Base-by-base conservation (phyloP, 2,797 vertebrate species). In the Darevskia nairensis region DNA sequence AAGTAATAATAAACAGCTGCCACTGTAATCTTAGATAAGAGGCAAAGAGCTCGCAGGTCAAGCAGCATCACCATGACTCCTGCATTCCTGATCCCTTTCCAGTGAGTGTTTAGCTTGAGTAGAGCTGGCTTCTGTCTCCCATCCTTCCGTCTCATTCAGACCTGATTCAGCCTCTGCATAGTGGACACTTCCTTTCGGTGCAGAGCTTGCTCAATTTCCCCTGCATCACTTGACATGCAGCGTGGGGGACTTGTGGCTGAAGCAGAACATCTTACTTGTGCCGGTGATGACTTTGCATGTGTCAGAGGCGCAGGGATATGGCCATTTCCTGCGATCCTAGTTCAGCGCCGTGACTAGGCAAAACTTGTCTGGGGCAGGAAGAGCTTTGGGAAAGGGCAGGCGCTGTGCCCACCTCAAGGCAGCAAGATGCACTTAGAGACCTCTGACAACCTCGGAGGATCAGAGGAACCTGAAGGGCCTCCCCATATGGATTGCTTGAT, bases 81-180 rank as follows among this genome's bases (percentile, higher is more conserved):
- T 75, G 77, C 27, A n/a, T 39, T 55, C 55, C 88, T 89, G 83
- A 81, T 80, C 59, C n/a, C 59, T 81, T 81, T 85, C 64, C 61
- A 27, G 61, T 80, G 69, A 80, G 64, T 69, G 71, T 82, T 55
- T 27, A 64, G 50, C 72, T 59, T 82, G 17, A 50, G 39, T 32
- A 11, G 77, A 69, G 29, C 61, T 8, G 35, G 44, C 35, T 76
- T 55, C 59, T 80, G 89, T 90, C 86, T 85, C 71, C 44, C 35
- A 21, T 29, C 82, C 77, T 87, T 85, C 82, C 17, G 64, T 81
- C 39, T 44, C 72, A 44, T 39, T 69, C 78, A 46, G 61, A 39
- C 77, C 61, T 88, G 82, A 90, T 81, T 88, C 82, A 88, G 32
- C 55, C 32, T 68, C 9, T n/a, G 27, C 6, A 1, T 61, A 13